A percentile compares a stretch with the other conserved stretches of the same genome.
phyloP scores from a whole-genome alignment of 2,797 vertebrate genomes.

The Macropodus opercularis region DNA sequence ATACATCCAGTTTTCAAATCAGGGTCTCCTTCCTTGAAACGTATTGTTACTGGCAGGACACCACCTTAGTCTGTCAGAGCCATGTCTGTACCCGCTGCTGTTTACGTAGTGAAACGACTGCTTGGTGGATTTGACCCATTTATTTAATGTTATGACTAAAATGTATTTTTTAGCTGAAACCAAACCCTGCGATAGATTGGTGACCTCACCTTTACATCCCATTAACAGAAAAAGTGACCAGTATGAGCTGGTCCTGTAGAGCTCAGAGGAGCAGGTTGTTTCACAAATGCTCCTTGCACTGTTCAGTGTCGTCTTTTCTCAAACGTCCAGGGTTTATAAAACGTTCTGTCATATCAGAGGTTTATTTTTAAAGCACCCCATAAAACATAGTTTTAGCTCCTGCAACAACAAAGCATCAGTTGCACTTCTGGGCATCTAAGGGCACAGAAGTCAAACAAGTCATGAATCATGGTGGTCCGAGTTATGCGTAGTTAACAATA shows the following conservation, averaged over 20 bases:
- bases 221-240: too few relatives aligned
- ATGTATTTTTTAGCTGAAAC: constrained; percentile 18
- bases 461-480: too few relatives aligned
- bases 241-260: constrained; percentile 24
- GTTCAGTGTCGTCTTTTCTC: constrained; percentile 12
- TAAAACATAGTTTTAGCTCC: neutral
- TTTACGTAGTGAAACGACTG: constrained; percentile 12
- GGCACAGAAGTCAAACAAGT: neutral
- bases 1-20: constrained; percentile 45
- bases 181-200: constrained; percentile 27
- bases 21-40: constrained; percentile 33
- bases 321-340: neutral
- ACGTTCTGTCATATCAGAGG: neutral
- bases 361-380: constrained; percentile 8
- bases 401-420: neutral
- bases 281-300: neutral
- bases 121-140: constrained; percentile 8
- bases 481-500: too few relatives aligned
- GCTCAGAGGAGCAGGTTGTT: constrained; percentile 3
- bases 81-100: constrained; percentile 32
- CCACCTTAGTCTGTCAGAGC: constrained; percentile 20
- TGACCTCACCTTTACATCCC: too few relatives aligned
- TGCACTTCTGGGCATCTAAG: neutral
- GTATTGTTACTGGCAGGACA: constrained; percentile 33
- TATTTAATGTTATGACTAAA: neutral